These are phyloP conservation scores for Egretta garzetta DNA, from an alignment of 2,113 vertebrate species.

Conservation along the genomic window DNA sequence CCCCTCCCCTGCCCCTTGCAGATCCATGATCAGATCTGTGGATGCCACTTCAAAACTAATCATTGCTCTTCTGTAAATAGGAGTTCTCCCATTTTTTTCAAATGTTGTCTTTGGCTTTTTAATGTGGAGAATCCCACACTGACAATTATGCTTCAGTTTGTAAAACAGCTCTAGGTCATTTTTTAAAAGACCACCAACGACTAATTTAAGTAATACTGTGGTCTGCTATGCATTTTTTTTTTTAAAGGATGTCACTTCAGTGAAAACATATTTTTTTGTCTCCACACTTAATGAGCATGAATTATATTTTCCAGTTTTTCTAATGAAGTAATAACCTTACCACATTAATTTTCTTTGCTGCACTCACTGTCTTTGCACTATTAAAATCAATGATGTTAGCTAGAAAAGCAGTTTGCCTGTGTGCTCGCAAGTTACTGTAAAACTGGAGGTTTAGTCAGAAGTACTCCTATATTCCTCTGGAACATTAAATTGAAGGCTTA, in stretches of 20 bases:
- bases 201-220: background rate
- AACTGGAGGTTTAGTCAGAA: background rate
- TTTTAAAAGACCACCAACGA: background rate
- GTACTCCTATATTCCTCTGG: background rate
- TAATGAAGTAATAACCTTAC: conserved; percentile 17
- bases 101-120: background rate
- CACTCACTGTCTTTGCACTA: background rate
- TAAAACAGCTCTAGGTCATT: background rate
- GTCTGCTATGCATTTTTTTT: background rate
- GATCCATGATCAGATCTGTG: background rate
- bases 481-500: background rate
- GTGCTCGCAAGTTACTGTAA: background rate
- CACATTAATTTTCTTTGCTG: conserved; percentile 26
- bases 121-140: background rate
- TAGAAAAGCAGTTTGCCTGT: background rate
- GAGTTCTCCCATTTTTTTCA: background rate
- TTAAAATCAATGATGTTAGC: background rate
- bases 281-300: background rate
- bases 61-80: background rate
- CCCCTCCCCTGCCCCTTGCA: background rate
- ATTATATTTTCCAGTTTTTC: conserved; percentile 8
- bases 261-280: background rate
- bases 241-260: background rate
- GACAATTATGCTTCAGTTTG: conserved; percentile 22
- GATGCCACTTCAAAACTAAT: background rate